Evolutionary conservation across 1,140 invertebrate genomes (phyloP), one percentile per base, ranked within the genome.

Genomic region (Heterodera carotae): DNA sequence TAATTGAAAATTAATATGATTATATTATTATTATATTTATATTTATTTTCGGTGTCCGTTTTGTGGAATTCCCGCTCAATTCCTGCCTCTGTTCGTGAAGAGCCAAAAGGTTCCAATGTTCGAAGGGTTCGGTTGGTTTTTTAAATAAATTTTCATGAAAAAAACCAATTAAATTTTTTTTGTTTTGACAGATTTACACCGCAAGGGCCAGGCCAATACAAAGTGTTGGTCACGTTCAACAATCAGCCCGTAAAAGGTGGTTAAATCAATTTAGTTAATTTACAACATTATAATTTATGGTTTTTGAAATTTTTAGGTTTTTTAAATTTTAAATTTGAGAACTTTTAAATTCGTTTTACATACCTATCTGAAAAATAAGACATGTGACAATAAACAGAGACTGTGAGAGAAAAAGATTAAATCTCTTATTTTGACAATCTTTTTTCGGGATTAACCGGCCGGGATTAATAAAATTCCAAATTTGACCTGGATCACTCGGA

Each of bases 141-240:
- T 22, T 22, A 56, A 56, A 56, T 3, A n/a, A 53, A 53, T 53
- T 15, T 18, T 22, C 22, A 56, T 22, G 12, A 43, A 6, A 43
- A 8, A 43, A 43, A 8, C 6, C 6, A 43, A 43, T 43, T 43
- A 12, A 43, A 12, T 56, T 56, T 56, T 22, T 12, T 18, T 22
- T 56, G n/a, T n/a, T n/a, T n/a, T n/a, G n/a, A n/a, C n/a, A 69
- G 69, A 39, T 96, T 98, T 84, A 92, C 93, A 80, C 95, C 96
- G 0, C 91, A 92, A 73, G 92, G 93, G 62, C 91, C 93, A 64
- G 96, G 96, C 62, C 94, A 95, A 48, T 96, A 98, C 88, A 91
- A 93, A 69, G 91, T 97, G 43, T 95, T 96, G 86, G 92, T 97
- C 22, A 95, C 94, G 84, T 98, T 97, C 88, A 98, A 97, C 88